Evolutionary conservation across 2,888 invertebrate genomes (phyloP).

Genomic region (Ichneumon xanthorius): DNA sequence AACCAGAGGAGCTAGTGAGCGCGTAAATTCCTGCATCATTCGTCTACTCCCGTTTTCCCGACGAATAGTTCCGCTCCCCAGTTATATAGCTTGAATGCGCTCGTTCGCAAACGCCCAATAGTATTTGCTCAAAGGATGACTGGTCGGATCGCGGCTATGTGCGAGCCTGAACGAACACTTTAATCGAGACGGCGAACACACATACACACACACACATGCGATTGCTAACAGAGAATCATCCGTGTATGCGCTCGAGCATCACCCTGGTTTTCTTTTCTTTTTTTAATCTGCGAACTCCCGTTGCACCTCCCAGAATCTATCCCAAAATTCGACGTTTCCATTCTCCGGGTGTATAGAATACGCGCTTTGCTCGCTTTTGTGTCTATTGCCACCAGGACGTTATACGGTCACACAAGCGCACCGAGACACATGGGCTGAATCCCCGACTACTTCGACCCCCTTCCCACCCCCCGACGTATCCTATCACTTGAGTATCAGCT

Average conservation of each 20-base stretch:
- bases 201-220: neutral
- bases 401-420: neutral
- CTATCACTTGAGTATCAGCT: slow-evolving; percentile 72
- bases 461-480: slow-evolving; percentile 20
- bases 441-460: neutral
- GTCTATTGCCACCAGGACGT: neutral
- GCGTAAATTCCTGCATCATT: slow-evolving; percentile 36
- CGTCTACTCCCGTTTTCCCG: slow-evolving; percentile 46
- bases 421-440: neutral
- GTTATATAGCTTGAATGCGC: slow-evolving; percentile 30
- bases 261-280: slow-evolving; percentile 10
- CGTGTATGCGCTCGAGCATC: neutral
- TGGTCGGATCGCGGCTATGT: slow-evolving; percentile 61
- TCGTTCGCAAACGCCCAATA: slow-evolving; percentile 62
- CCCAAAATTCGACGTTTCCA: slow-evolving; percentile 10
- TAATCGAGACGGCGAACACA: neutral
- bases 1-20: slow-evolving; percentile 25
- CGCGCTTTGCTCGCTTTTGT: neutral
- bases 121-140: slow-evolving; percentile 74
- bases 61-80: slow-evolving; percentile 41
- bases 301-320: slow-evolving; percentile 40
- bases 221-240: neutral
- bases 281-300: slow-evolving; percentile 20
- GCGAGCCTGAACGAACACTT: slow-evolving; percentile 29
- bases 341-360: neutral